Evolutionary conservation across 2,797 vertebrate genomes (phyloP), one percentile per base, ranked within the genome.

Genomic region (Betta splendens): DNA sequence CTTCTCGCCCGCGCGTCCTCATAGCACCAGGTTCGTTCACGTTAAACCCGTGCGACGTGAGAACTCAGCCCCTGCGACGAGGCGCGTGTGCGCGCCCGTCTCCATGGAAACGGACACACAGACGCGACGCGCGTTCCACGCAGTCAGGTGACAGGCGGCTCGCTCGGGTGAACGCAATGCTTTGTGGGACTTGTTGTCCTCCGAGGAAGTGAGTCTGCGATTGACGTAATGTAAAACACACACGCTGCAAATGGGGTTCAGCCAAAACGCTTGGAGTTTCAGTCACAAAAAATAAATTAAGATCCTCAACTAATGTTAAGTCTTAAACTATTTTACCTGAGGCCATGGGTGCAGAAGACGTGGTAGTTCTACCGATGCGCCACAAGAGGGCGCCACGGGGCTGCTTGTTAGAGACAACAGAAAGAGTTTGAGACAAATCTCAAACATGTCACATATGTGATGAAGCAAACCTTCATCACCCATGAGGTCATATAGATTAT

Each of bases 21-120:
- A 88, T 72, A 79, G 12, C 33, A 16, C 22, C 51, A 26, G 16
- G 62, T 47, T 59, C 52, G 40, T n/a, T 39, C 32, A 39, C 38
- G 72, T 69, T 60, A 57, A 61, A 76, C 20, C 29, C 35, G 57
- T 47, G 26, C 12, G 13, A 40, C 7, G 11, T 25, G 29, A 5
- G 9, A 56, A 36, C 28, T 44, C 0, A 37, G 64, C 63, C 72
- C 37, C 38, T 23, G 7, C 9, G 51, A 71, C 63, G 63, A 77
- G 35, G 40, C 36, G 64, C 5, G 53, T 22, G 21, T 15, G 69
- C 2, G 64, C 5, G 59, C 17, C 40, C 32, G n/a, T 89, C 76
- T 20, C 89, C 82, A 81, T 89, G 87, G 89, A 71, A 90, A 93
- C 89, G 64, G 6, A 72, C 61, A 82, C 78, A 83, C 66, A 84